phyloP scores from a whole-genome alignment of 1,140 invertebrate species.

The Papilio polyxenes region DNA sequence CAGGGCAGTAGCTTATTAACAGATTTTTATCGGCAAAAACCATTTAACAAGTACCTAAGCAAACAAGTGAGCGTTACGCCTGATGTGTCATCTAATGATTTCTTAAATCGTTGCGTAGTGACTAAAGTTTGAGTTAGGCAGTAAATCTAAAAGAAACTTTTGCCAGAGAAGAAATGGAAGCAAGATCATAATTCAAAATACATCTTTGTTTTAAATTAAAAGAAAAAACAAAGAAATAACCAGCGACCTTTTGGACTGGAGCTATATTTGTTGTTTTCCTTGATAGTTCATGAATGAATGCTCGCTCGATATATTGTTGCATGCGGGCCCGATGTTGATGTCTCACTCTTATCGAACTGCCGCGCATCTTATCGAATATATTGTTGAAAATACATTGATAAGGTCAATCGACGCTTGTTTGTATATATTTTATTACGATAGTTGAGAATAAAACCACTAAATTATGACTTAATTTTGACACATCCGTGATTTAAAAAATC shows the following conservation, averaged over 20 bases:
- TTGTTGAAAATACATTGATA: conserved; percentile 10
- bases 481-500: not conserved
- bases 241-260: not conserved
- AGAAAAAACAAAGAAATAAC: not conserved
- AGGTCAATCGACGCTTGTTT: not conserved
- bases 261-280: not conserved
- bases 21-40: not conserved
- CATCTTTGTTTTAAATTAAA: not conserved
- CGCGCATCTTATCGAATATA: not conserved
- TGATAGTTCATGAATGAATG: conserved; percentile 11
- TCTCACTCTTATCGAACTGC: not conserved
- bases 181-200: not conserved
- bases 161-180: too few relatives aligned
- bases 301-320: conserved; percentile 8
- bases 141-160: too few relatives aligned
- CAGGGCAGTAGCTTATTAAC: not conserved
- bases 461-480: not conserved
- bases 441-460: not conserved
- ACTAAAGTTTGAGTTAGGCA: too few relatives aligned
- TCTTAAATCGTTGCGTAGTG: too few relatives aligned
- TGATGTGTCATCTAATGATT: too few relatives aligned
- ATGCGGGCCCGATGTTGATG: conserved; percentile 4
- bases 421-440: conserved; percentile 1
- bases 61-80: too few relatives aligned
- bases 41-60: not conserved